These are phyloP conservation scores for Zaprionus taronus DNA, from an alignment of 1,140 invertebrate species.

Conservation along the genomic window DNA sequence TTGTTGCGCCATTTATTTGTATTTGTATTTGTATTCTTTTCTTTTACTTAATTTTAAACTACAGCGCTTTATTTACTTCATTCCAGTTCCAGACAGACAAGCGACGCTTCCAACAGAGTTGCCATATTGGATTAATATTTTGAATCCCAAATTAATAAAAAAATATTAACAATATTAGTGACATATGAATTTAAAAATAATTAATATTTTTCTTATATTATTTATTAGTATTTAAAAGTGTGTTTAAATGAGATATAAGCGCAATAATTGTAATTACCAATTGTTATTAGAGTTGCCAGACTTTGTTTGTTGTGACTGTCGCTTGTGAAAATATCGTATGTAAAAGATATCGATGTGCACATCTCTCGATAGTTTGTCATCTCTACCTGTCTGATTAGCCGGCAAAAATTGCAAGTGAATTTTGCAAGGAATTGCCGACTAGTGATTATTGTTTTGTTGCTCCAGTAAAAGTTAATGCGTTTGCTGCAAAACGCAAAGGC, in stretches of 20 bases:
- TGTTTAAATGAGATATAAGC: background rate
- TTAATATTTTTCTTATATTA: background rate
- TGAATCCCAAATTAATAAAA: background rate
- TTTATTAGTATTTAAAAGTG: background rate
- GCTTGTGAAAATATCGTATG: background rate
- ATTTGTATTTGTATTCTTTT: background rate
- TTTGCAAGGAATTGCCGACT: slow-evolving; percentile 8
- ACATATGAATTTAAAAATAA: background rate
- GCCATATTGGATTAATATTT: slow-evolving; percentile 19
- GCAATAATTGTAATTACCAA: background rate
- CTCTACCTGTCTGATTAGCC: slow-evolving; percentile 33
- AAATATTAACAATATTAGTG: background rate
- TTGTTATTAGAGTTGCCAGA: background rate
- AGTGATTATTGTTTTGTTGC: background rate
- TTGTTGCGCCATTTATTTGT: slow-evolving; percentile 22
- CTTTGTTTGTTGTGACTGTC: background rate
- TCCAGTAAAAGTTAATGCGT: slow-evolving; percentile 47
- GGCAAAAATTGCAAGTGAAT: slow-evolving; percentile 59
- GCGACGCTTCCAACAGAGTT: slow-evolving; percentile 30
- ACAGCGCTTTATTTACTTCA: slow-evolving; percentile 25
- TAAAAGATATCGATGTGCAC: background rate
- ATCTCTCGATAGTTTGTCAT: slow-evolving; percentile 9
- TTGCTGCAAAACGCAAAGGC: slow-evolving; percentile 38
- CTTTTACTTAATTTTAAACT: slow-evolving; percentile 36
- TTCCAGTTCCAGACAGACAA: slow-evolving; percentile 23